Base-by-base conservation (phyloP, 2,797 vertebrate species). In the Tolypeutes matacus region DNA sequence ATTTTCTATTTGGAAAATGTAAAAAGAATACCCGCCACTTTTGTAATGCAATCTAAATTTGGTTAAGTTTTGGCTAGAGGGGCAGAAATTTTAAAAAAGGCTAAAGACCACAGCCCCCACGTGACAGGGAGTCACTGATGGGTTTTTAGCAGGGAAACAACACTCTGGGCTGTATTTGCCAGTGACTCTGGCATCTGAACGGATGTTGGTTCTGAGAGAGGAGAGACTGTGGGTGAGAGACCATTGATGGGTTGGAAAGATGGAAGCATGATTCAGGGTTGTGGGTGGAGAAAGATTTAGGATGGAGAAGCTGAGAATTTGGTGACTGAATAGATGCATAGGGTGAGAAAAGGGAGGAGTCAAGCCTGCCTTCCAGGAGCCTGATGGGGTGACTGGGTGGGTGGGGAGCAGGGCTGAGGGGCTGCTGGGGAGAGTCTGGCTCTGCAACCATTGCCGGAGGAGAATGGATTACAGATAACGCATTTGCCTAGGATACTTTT, bases 41-140 rank as follows among this genome's bases (percentile, higher is more conserved):
- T 62, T n/a, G 62, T 87, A 85, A 72, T 29, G 69, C 46, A 81
- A 75, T 62, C 60, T 87, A 64, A 87, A 67, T 83, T 85, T 91
- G 49, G 46, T 58, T 83, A 65, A 29, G 56, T 88, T 90, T 92
- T 64, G 39, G 34, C 29, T 85, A 42, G 70, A 95, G 42, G 62
- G 82, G 13, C 49, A 88, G 49, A 36, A 73, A 60, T 91, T 78
- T 77, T 34, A 8, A 3, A 56, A 46, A 46, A 46, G 46, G 36
- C 11, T 5, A 4, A 46, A 64, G 46, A 72, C n/a, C 0, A 13
- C 23, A 23, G 29, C 9, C 49, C 2, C 20, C 5, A 3, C 7
- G 69, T 21, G 39, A 72, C 29, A 18, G n/a, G 49, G 42, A 46
- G 31, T 7, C 70, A 8, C 64, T 4, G 11, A 5, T 36, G 14